A percentile compares a stretch with the other conserved stretches of the same genome.
These are phyloP conservation scores for Agrenia bidenticulata DNA, from an alignment of 2,888 invertebrate species.

Conservation along the genomic window DNA sequence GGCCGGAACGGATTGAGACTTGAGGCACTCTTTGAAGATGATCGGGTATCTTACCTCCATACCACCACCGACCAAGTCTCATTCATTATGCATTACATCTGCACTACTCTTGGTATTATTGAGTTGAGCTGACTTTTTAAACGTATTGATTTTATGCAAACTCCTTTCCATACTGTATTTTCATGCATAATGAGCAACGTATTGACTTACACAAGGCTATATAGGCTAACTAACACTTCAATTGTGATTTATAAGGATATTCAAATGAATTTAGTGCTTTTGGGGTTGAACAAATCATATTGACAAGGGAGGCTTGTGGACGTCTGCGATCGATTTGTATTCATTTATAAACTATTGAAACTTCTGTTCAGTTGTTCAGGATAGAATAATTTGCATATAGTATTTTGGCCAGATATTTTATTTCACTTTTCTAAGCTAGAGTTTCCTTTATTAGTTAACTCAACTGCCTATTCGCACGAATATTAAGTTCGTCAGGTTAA, in stretches of 20 bases:
- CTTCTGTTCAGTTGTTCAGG: no score
- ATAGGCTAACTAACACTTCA: background rate
- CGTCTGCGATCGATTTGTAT: conserved; percentile 5
- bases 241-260: conserved; percentile 8
- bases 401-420: no score
- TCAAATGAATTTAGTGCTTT: background rate
- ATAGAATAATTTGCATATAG: no score
- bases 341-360: background rate
- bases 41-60: conserved; percentile 12
- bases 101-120: background rate
- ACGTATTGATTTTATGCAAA: conserved; percentile 7
- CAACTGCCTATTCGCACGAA: no score
- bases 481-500: no score
- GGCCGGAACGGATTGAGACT: conserved; percentile 6
- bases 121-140: background rate
- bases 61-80: no score
- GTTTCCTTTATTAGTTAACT: no score
- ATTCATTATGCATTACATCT: background rate
- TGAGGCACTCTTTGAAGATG: conserved; percentile 10
- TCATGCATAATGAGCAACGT: background rate
- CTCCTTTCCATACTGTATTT: background rate
- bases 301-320: background rate
- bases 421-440: no score
- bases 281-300: conserved; percentile 1
- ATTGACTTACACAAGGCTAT: background rate